Base-by-base conservation (phyloP, 2,797 vertebrate species). In the Eidolon dupreanum region DNA sequence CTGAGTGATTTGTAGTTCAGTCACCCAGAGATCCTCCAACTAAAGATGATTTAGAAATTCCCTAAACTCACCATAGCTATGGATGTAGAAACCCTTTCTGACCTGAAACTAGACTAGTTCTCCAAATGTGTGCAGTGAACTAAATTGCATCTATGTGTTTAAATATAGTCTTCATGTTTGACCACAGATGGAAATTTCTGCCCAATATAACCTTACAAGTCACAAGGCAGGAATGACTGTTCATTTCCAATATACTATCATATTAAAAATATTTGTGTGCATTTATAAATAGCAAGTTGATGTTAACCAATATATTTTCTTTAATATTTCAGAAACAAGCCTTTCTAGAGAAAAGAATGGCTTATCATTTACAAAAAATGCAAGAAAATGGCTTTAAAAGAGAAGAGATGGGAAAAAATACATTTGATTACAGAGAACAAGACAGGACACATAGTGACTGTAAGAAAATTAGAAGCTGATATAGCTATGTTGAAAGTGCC, bases 341-440 rank as follows among this genome's bases (percentile, higher is more conserved):
- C 33, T 53, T 98, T 59, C 73, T 98, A 75, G 98, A 98, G 96
- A 98, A 96, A 95, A 98, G 98, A 95, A 98, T 98, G 98, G 97
- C 97, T 24, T 93, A 97, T 90, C 98, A 98, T 89, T 95, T 98
- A 96, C 96, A 92, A 92, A 98, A 97, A 90, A 93, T 98, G 84
- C 97, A 98, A 78, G 95, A 97, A 15, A 89, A 63, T 73, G 41
- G 78, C 77, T 66, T 86, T 55, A 97, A 82, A 94, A 96, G 75
- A 88, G 94, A 96, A 83, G 95, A 97, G 12, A 36, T 2, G 0
- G 93, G 12, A n/a, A 97, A 96, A 95, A 93, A 24, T 74, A 5
- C n/a, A 36, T 46, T 15, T 43, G 97, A 97, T 43, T 36, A 89
- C 0, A 68, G 9, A 94, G 92, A 78, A 92, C 90, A 83, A 63